These are phyloP conservation scores for Idaea straminata DNA, from an alignment of 2,888 invertebrate species.

Conservation along the genomic window DNA sequence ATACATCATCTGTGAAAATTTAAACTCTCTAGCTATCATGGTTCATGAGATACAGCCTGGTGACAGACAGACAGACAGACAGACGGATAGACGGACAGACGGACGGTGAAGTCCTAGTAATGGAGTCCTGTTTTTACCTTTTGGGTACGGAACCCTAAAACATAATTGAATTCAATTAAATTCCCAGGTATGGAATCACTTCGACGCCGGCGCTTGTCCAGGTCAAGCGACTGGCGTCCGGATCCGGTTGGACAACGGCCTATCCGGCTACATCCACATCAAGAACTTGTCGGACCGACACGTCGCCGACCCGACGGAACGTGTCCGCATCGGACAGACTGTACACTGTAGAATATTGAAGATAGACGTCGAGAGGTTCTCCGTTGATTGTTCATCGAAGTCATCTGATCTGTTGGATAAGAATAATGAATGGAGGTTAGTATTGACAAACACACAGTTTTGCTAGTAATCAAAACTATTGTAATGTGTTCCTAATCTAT, in stretches of 20 bases:
- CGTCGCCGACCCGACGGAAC: conserved; percentile 94
- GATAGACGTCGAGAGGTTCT: conserved; percentile 96
- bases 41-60: too few relatives aligned
- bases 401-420: conserved; percentile 95
- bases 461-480: too few relatives aligned
- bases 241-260: conserved; percentile 93
- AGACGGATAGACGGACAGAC: too few relatives aligned
- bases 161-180: neutral
- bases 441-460: conserved; percentile 10
- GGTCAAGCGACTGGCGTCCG: conserved; percentile 97
- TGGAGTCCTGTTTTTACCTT: too few relatives aligned
- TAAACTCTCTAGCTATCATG: too few relatives aligned
- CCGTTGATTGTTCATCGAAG: conserved; percentile 95
- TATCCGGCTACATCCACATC: conserved; percentile 95
- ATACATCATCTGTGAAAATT: too few relatives aligned
- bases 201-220: conserved; percentile 96
- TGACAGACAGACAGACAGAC: too few relatives aligned
- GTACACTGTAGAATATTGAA: conserved; percentile 95
- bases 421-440: conserved; percentile 91
- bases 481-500: too few relatives aligned
- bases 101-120: too few relatives aligned
- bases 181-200: conserved; percentile 95
- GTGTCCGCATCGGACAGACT: conserved; percentile 91
- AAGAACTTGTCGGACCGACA: conserved; percentile 96
- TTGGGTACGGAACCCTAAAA: neutral